These are phyloP conservation scores for Leptopilina drosophilae DNA, from an alignment of 2,888 invertebrate genomes.

Conservation along the genomic window DNA sequence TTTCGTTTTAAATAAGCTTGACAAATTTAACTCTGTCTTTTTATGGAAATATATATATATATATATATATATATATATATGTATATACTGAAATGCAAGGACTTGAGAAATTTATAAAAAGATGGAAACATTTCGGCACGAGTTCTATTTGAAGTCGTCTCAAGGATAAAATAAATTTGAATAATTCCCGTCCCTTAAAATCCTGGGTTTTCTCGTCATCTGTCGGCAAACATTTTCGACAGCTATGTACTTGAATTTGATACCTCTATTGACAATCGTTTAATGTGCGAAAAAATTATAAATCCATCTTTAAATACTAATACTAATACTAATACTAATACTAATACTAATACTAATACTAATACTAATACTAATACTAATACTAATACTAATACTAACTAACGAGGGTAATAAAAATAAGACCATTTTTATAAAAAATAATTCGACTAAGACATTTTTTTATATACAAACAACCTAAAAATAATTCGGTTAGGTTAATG, in stretches of 20 bases:
- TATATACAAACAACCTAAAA: background rate
- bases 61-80: too few relatives aligned
- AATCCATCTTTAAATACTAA: too few relatives aligned
- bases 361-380: too few relatives aligned
- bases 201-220: conserved; percentile 8
- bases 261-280: background rate
- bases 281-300: background rate
- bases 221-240: conserved; percentile 6
- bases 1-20: conserved; percentile 9
- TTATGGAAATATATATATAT: background rate
- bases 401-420: too few relatives aligned
- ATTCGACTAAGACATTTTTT: background rate
- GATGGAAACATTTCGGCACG: conserved; percentile 18
- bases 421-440: background rate
- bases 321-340: background rate
- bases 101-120: conserved; percentile 16
- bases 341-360: too few relatives aligned
- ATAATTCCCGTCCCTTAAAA: background rate
- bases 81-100: conserved; percentile 8
- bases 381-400: too few relatives aligned
- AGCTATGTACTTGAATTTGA: background rate
- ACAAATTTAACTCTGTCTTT: conserved; percentile 29
- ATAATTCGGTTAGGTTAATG: too few relatives aligned
- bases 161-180: background rate
- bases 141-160: background rate